Evolutionary conservation across 2,888 invertebrate genomes (phyloP), one percentile per base, ranked within the genome.

Genomic region (Electrophaes corylata): DNA sequence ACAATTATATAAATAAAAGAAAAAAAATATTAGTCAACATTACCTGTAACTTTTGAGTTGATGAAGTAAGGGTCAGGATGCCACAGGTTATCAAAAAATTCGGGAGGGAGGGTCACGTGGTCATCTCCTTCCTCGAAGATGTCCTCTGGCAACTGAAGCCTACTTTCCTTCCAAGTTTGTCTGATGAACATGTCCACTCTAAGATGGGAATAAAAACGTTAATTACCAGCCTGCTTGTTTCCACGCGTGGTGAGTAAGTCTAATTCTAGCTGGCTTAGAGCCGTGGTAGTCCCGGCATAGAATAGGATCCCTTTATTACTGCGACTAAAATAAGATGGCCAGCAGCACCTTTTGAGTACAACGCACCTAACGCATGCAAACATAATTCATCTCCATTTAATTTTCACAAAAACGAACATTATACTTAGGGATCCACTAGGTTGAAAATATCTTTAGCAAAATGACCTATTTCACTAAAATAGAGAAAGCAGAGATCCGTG

Each of bases 181-280:
- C 95, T 93, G 66, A 97, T 93, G 83, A 96, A 96, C 95, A 96
- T 96, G 76, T 97, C 96, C 86, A 97, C 95, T 84, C 96, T 96
- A 81, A 12, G 49, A 48, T 23, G 2, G 14, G 6, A 2, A 5
- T 6, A 12, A 35, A 2, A 35, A 14, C 6, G n/a, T 35, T 35
- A 10, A 29, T 31, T n/a, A 31, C 31, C 3, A 11, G 2, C 3
- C 31, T 29, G 4, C n/a, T n/a, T n/a, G 20, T 1, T 20, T 20
- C 20, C 20, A 4, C 5, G 20, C 20, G 4, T 20, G 3, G 20
- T 20, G 5, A 40, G 11, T 1, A 41, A 12, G 2, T 29, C 2
- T n/a, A 20, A n/a, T 4, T 14, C 14, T 14, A 4, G 3, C 6
- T 35, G 8, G n/a, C n/a, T n/a, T n/a, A n/a, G n/a, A n/a, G n/a